These are phyloP conservation scores for Magallana ariakensis DNA, from an alignment of 1,140 invertebrate species.

Conservation along the genomic window DNA sequence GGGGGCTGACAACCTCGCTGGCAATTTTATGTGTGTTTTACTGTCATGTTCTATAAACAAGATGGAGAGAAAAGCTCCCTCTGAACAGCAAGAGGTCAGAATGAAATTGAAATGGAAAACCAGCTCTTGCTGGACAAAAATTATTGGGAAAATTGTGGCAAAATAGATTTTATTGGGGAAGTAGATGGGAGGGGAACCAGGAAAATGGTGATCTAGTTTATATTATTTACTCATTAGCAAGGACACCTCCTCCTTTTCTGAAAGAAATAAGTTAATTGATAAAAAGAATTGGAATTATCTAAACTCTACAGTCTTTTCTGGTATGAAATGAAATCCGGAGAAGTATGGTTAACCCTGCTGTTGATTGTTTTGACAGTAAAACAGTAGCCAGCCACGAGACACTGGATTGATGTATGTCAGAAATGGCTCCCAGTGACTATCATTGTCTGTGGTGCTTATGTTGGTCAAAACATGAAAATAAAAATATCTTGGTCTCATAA, in stretches of 20 bases:
- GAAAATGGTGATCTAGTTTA: no score
- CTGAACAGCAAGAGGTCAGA: constrained; percentile 1
- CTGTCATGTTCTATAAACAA: constrained; percentile 14
- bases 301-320: neutral
- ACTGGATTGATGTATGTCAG: constrained; percentile 8
- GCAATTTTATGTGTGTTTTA: constrained; percentile 10
- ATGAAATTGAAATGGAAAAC: neutral
- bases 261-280: no score
- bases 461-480: neutral
- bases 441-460: neutral
- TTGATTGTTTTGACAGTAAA: neutral
- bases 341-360: neutral
- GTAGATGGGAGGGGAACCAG: no score
- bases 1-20: constrained; percentile 7
- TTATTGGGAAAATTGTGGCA: no score
- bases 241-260: no score
- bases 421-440: neutral
- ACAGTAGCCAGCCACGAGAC: neutral
- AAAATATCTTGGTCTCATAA: neutral
- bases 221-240: no score
- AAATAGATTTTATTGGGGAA: no score
- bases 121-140: neutral
- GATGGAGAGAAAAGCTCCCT: neutral
- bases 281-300: no score
- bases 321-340: neutral